Evolutionary conservation across 2,888 invertebrate species (phyloP).

Genomic region (Erebia epiphron): DNA sequence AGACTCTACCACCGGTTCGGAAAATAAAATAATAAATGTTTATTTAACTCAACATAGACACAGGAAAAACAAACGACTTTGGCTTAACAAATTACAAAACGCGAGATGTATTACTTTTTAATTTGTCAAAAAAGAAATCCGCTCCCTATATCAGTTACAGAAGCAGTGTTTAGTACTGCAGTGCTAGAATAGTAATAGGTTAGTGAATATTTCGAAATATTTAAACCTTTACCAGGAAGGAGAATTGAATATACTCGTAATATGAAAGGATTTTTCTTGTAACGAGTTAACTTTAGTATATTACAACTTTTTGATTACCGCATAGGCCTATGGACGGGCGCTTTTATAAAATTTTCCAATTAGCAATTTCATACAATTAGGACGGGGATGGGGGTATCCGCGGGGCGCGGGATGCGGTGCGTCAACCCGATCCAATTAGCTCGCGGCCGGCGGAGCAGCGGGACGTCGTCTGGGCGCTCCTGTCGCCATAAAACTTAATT

Average conservation of each 20-base stretch:
- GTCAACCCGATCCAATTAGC: constrained; percentile 83
- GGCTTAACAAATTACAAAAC: too few relatives aligned
- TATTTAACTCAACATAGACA: background rate
- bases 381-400: constrained; percentile 59
- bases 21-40: too few relatives aligned
- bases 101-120: too few relatives aligned
- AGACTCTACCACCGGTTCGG: too few relatives aligned
- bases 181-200: too few relatives aligned
- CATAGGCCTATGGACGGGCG: constrained; percentile 74
- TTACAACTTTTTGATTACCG: constrained; percentile 39
- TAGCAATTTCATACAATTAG: constrained; percentile 83
- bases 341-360: constrained; percentile 83
- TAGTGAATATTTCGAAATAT: background rate
- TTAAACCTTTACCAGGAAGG: background rate
- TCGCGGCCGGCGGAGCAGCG: constrained; percentile 79
- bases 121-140: too few relatives aligned
- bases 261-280: constrained; percentile 10
- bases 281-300: constrained; percentile 17
- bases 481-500: constrained; percentile 84
- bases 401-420: constrained; percentile 54
- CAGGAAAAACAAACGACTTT: too few relatives aligned
- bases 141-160: too few relatives aligned
- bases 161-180: too few relatives aligned
- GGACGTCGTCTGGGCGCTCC: constrained; percentile 74
- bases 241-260: constrained; percentile 2